These are phyloP conservation scores for Dicrurus megarhynchus DNA, from an alignment of 2,113 vertebrate genomes.

Conservation along the genomic window DNA sequence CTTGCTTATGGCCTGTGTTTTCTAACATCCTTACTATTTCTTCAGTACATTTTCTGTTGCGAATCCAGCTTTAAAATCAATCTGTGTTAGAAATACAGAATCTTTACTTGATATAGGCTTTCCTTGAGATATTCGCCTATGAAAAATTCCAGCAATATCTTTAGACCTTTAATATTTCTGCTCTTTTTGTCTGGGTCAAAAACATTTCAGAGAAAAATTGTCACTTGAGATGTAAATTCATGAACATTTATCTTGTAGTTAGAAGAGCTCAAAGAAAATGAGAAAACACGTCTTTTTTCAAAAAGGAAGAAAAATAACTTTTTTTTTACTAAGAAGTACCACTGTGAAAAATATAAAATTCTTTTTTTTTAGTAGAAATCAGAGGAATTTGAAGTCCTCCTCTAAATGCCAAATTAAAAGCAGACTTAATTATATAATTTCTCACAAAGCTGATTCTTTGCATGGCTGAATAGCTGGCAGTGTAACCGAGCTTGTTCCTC, in stretches of 20 bases:
- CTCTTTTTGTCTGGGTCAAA: neutral
- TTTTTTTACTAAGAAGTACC: neutral
- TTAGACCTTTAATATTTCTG: neutral
- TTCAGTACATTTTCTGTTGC: neutral
- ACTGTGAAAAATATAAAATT: neutral
- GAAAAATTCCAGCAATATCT: conserved; percentile 4
- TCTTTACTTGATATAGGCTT: neutral
- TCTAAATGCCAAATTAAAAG: neutral
- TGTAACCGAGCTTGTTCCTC: neutral
- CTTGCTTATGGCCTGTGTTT: neutral
- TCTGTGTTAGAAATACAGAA: neutral
- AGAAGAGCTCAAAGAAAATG: neutral
- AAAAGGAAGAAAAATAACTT: neutral
- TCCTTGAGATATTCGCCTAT: neutral
- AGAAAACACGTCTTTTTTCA: neutral
- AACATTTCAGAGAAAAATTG: neutral
- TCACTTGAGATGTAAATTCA: neutral
- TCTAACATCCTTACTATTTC: neutral
- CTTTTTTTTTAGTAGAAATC: neutral
- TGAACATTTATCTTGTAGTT: neutral
- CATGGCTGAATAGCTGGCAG: neutral
- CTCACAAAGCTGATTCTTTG: neutral
- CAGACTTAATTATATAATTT: neutral
- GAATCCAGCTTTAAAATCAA: neutral
- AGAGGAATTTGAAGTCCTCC: neutral